phyloP scores from a whole-genome alignment of 2,113 vertebrate species.

The Mesitornis unicolor region DNA sequence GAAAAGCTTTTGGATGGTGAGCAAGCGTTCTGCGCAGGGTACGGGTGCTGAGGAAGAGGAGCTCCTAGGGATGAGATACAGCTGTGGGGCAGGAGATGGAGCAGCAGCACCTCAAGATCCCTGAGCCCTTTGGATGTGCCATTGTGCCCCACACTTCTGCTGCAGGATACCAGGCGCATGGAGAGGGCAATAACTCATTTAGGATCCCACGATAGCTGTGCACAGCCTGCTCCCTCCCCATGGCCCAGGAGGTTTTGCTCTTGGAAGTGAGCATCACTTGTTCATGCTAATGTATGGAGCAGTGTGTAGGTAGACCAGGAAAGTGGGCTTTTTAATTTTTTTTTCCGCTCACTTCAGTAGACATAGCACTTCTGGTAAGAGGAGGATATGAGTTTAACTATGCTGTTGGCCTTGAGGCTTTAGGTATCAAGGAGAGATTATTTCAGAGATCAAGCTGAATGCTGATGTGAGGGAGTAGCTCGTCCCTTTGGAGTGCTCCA shows the following conservation, averaged over 20 bases:
- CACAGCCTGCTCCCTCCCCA: accelerated
- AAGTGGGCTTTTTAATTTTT: neutral
- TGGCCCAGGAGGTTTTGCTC: neutral
- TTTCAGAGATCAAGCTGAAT: slow-evolving; percentile 70
- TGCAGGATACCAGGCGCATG: neutral
- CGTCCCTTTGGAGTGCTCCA: slow-evolving; percentile 67
- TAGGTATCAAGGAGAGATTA: slow-evolving; percentile 61
- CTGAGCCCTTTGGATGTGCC: neutral
- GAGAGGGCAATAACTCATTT: neutral
- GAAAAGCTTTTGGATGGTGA: neutral
- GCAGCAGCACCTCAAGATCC: neutral
- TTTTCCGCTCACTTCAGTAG: neutral
- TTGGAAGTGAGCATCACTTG: neutral
- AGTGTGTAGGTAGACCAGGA: neutral
- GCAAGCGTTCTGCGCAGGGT: neutral
- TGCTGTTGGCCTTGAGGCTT: slow-evolving; percentile 62
- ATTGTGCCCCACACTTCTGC: neutral
- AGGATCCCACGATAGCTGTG: accelerated
- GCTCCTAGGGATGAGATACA: neutral
- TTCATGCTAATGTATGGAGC: neutral
- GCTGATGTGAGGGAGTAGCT: slow-evolving; percentile 69
- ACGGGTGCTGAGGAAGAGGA: neutral
- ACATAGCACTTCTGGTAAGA: neutral
- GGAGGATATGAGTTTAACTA: slow-evolving; percentile 10
- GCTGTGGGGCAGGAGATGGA: neutral